Percentiles rank a stretch among this genome's conserved stretches.
Conservation (phyloP, 2,797 vertebrate genomes). For the Enteromius afrohamiltoni region DNA sequence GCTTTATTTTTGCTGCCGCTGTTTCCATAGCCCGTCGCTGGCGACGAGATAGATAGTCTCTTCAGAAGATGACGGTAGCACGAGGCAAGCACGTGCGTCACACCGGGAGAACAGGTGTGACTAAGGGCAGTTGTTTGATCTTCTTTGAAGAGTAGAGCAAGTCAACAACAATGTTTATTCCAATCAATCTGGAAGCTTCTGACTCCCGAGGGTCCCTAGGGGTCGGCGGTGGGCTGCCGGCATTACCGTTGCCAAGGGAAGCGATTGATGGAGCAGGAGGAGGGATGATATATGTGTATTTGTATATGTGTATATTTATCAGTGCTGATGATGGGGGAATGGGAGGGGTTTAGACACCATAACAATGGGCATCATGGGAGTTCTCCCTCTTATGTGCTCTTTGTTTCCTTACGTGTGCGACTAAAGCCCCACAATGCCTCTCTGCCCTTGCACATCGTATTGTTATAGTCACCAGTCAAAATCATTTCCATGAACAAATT, state of each 20-base stretch:
- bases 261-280: slow-evolving; percentile 27
- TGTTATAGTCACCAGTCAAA: not conserved
- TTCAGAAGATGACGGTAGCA: slow-evolving; percentile 71
- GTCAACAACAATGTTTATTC: slow-evolving; percentile 75
- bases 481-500: not conserved
- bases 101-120: slow-evolving; percentile 81
- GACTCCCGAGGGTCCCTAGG: slow-evolving; percentile 66
- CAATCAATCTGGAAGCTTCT: slow-evolving; percentile 71
- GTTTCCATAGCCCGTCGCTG: slow-evolving; percentile 44
- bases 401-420: slow-evolving; percentile 48
- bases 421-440: slow-evolving; percentile 21
- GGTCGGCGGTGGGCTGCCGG: slow-evolving; percentile 53
- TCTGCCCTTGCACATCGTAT: slow-evolving; percentile 22
- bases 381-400: slow-evolving; percentile 36
- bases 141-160: slow-evolving; percentile 75
- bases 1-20: slow-evolving; percentile 39
- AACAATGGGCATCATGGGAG: slow-evolving; percentile 59
- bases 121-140: slow-evolving; percentile 82
- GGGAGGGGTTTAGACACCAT: slow-evolving; percentile 52
- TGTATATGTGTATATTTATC: slow-evolving; percentile 41
- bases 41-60: slow-evolving; percentile 58
- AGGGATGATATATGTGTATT: slow-evolving; percentile 38
- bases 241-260: slow-evolving; percentile 61
- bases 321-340: slow-evolving; percentile 23
- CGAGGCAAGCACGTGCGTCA: slow-evolving; percentile 74